These are phyloP conservation scores for Ciconia nigra DNA, from an alignment of 2,797 vertebrate species.

Conservation along the genomic window DNA sequence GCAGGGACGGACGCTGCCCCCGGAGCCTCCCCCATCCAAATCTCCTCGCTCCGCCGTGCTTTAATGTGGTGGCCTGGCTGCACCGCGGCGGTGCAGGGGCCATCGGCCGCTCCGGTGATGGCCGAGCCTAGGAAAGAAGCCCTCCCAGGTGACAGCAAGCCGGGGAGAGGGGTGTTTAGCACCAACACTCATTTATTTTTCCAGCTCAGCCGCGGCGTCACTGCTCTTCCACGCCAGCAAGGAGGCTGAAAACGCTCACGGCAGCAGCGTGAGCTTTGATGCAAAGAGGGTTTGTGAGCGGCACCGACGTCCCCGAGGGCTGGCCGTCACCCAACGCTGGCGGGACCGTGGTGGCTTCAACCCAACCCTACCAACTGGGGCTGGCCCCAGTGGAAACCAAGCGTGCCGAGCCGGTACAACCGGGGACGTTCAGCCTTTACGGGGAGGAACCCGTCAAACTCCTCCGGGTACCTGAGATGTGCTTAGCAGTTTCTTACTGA, in stretches of 20 bases:
- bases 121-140: not conserved
- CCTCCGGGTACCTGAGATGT: not conserved
- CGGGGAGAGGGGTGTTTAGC: not conserved
- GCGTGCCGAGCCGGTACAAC: not conserved
- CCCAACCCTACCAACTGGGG: not conserved
- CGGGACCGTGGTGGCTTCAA: not conserved
- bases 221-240: not conserved
- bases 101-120: not conserved
- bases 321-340: not conserved
- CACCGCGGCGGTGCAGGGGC: not conserved
- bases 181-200: not conserved
- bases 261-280: not conserved
- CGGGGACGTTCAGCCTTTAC: not conserved
- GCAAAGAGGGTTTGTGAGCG: not conserved
- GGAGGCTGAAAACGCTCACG: not conserved
- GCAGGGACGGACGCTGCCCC: not conserved
- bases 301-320: not conserved
- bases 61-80: not conserved
- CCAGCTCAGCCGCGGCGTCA: not conserved
- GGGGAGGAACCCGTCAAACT: not conserved
- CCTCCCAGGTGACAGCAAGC: not conserved
- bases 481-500: constrained; percentile 69
- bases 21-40: not conserved
- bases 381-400: not conserved
- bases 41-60: not conserved